Base-by-base conservation (phyloP, 2,888 invertebrate genomes). In the Odiellus spinosus region DNA sequence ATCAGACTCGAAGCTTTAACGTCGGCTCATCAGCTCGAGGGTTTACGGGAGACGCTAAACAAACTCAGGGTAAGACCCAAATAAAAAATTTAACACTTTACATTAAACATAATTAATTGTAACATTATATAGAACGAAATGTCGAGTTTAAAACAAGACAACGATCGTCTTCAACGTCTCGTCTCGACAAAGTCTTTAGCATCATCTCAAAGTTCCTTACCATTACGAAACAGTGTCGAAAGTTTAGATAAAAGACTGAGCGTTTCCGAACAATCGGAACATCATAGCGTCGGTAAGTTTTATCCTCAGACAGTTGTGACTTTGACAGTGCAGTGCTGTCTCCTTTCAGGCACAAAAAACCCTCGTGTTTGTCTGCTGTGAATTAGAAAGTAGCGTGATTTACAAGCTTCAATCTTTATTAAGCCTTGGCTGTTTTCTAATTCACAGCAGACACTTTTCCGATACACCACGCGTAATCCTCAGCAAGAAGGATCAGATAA, bases 11-110 rank as follows among this genome's bases (percentile, higher is more conserved):
- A 98, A 67, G 95, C 96, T 6, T 71, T 98, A 32, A 90, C 90
- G 58, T 91, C 93, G 0, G 95, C 95, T 3, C 93, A 95, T 67
- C 95, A 98, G 66, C 72, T 98, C 46, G 95, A 96, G 66, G 90
- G 86, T 58, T 74, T 96, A 17, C 84, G 90, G 65, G 96, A 98
- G 63, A 88, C 91, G 44, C 88, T 98, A 62, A 87, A 84, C 67
- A 88, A 88, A 69, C 90, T 96, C 87, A 81, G 90, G 72, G 86
- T 86, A 69, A 66, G 73, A 67, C 18, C 10, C 35, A 35, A n/a
- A n/a, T 35, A 2, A 35, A n/a, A 14, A 35, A n/a, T n/a, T n/a
- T n/a, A n/a, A n/a, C n/a, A n/a, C n/a, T n/a, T n/a, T n/a, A n/a
- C n/a, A n/a, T n/a, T n/a, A n/a, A n/a, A n/a, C n/a, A n/a, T n/a